Evolutionary conservation across 2,888 invertebrate species (phyloP).

Genomic region (Oconnorella tubifera): DNA sequence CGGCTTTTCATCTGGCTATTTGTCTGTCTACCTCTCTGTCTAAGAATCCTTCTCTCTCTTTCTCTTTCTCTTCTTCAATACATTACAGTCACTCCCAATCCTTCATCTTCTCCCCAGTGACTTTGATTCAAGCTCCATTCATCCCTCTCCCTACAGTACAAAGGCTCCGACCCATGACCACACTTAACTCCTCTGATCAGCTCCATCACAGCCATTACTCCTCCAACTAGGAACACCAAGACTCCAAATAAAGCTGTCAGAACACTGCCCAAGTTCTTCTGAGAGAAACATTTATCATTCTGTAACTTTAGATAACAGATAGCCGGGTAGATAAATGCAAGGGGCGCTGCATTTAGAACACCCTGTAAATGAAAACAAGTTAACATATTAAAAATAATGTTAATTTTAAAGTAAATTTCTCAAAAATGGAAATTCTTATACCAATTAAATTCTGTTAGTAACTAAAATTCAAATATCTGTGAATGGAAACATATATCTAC

Average conservation of each 20-base stretch:
- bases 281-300: slow-evolving; percentile 66
- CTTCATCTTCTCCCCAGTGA: slow-evolving; percentile 62
- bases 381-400: background rate
- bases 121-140: slow-evolving; percentile 55
- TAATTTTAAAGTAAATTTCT: background rate
- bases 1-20: too few species aligned
- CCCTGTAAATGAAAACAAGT: slow-evolving; percentile 61
- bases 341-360: slow-evolving; percentile 74
- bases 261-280: slow-evolving; percentile 69
- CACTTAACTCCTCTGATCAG: slow-evolving; percentile 60
- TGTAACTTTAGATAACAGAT: slow-evolving; percentile 72
- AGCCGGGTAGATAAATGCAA: slow-evolving; percentile 78
- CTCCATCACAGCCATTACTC: slow-evolving; percentile 60
- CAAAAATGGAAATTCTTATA: background rate
- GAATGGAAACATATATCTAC: too few species aligned
- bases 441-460: background rate
- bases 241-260: slow-evolving; percentile 69
- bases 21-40: too few species aligned
- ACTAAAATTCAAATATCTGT: too few species aligned
- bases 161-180: slow-evolving; percentile 65
- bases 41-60: too few species aligned
- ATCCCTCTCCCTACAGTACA: slow-evolving; percentile 59
- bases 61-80: too few species aligned
- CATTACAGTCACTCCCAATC: too few species aligned
- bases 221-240: slow-evolving; percentile 64